Conservation (phyloP, 1,140 invertebrate species). For the Sitodiplosis mosellana region DNA sequence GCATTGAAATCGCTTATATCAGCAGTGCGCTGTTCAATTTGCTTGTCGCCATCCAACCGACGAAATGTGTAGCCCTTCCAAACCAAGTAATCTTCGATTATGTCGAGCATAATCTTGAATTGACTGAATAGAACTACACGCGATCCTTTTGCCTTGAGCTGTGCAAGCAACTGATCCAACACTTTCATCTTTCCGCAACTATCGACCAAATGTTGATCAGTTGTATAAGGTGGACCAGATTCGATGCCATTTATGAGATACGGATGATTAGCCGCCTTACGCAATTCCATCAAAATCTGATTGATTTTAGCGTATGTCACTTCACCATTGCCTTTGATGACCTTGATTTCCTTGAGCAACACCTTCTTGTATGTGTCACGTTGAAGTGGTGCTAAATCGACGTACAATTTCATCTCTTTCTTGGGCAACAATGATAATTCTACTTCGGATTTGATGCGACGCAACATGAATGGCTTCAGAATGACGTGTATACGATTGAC, state of each 20-base stretch:
- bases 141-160: constrained; percentile 84
- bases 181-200: constrained; percentile 91
- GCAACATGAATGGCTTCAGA: constrained; percentile 79
- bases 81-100: constrained; percentile 69
- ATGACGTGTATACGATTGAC: constrained; percentile 75
- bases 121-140: constrained; percentile 85
- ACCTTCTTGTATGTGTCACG: constrained; percentile 95
- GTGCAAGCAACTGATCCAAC: constrained; percentile 69
- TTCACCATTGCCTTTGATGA: constrained; percentile 77
- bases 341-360: constrained; percentile 45
- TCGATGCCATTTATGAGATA: constrained; percentile 60
- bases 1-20: constrained; percentile 74
- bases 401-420: constrained; percentile 56
- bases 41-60: constrained; percentile 82
- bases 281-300: constrained; percentile 46
- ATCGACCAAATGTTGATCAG: constrained; percentile 51
- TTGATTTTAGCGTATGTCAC: constrained; percentile 77
- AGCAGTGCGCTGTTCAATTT: constrained; percentile 59
- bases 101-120: constrained; percentile 74
- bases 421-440: constrained; percentile 43
- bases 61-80: constrained; percentile 61
- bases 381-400: constrained; percentile 93
- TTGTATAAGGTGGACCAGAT: constrained; percentile 26
- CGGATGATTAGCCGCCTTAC: constrained; percentile 96
- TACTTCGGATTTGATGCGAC: constrained; percentile 82